Conservation (phyloP, 2,888 invertebrate species). For the Alloplasta piceator region DNA sequence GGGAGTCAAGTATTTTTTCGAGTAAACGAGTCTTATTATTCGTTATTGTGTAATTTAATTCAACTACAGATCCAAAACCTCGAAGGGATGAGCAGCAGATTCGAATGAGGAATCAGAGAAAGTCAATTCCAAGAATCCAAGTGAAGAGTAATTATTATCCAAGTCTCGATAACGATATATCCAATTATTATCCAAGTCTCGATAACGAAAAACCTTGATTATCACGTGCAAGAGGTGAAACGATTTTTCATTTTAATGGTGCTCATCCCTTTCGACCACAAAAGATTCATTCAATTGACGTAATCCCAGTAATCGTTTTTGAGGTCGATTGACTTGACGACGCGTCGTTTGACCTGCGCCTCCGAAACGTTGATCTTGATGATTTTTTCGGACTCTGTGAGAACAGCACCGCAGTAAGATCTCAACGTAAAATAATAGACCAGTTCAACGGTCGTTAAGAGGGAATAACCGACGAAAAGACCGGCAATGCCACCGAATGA, state of each 20-base stretch:
- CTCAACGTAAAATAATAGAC: slow-evolving; percentile 91
- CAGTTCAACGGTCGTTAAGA: slow-evolving; percentile 90
- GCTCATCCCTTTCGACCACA: no score
- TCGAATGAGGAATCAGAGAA: no score
- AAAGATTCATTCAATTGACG: slow-evolving; percentile 29
- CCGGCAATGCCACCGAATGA: slow-evolving; percentile 85
- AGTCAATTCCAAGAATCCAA: no score
- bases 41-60: slow-evolving; percentile 16
- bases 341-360: slow-evolving; percentile 3
- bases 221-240: no score
- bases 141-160: no score
- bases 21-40: slow-evolving; percentile 43
- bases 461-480: slow-evolving; percentile 89
- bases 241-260: no score
- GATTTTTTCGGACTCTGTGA: slow-evolving; percentile 54
- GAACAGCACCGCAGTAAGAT: slow-evolving; percentile 85
- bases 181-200: no score
- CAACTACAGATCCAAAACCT: neutral
- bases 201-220: no score
- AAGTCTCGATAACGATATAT: no score
- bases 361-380: slow-evolving; percentile 30
- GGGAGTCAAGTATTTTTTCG: slow-evolving; percentile 59
- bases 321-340: slow-evolving; percentile 8
- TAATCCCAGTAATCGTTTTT: slow-evolving; percentile 53
- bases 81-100: no score